Conservation (phyloP, 2,113 vertebrate genomes). For the Ophiodon elongatus region DNA sequence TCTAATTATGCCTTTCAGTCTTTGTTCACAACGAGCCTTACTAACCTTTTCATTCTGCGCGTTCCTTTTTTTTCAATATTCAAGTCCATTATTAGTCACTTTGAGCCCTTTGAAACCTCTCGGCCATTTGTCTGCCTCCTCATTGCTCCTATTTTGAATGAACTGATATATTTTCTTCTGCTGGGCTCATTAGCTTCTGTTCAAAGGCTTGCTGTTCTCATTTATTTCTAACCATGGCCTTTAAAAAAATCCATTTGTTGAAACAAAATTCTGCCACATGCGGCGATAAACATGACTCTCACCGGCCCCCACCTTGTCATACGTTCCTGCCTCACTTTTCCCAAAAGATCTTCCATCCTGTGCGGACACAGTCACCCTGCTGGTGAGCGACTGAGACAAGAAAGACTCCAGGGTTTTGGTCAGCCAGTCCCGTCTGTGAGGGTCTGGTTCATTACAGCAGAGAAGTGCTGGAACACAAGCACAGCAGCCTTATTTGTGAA, state of each 20-base stretch:
- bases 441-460: conserved; percentile 92
- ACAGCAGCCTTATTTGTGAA: conserved; percentile 18
- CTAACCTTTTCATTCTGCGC: conserved; percentile 32
- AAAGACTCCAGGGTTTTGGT: conserved; percentile 92
- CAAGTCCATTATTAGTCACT: conserved; percentile 37
- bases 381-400: conserved; percentile 84
- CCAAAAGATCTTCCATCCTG: conserved; percentile 90
- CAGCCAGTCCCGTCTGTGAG: conserved; percentile 84
- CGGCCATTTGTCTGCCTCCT: conserved; percentile 32
- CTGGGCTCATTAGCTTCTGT: conserved; percentile 45
- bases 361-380: conserved; percentile 83
- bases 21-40: conserved; percentile 20
- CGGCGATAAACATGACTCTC: conserved; percentile 22
- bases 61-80: conserved; percentile 27
- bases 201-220: conserved; percentile 55
- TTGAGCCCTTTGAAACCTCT: conserved; percentile 47
- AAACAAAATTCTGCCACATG: conserved; percentile 14
- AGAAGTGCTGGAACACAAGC: conserved; percentile 84
- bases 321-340: conserved; percentile 79
- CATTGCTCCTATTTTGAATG: conserved; percentile 37
- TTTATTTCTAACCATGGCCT: conserved; percentile 30
- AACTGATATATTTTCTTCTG: conserved; percentile 34
- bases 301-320: conserved; percentile 84
- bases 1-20: conserved; percentile 4
- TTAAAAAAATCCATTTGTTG: conserved; percentile 40